Percentiles rank a stretch among this genome's conserved stretches.
Evolutionary conservation across 2,113 vertebrate species (phyloP).

Genomic region (Manacus vitellinus): DNA sequence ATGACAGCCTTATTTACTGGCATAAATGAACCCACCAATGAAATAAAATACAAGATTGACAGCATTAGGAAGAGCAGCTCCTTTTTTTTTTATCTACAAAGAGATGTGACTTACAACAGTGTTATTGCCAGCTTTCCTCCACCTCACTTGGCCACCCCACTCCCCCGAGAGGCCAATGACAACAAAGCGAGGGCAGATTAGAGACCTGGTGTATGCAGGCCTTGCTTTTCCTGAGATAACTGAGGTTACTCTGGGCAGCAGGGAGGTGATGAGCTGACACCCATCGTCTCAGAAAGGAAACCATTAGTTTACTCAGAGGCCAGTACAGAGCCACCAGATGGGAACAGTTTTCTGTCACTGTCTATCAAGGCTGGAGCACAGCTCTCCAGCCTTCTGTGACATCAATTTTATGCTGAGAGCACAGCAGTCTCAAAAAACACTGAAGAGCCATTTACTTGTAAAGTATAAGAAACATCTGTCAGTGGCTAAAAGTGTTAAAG

Average conservation of each 20-base stretch:
- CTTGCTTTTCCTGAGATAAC: not conserved
- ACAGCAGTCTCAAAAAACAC: slow-evolving; percentile 66
- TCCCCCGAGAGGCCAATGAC: not conserved
- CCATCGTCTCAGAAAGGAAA: slow-evolving; percentile 28
- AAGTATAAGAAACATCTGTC: slow-evolving; percentile 65
- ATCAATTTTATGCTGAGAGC: slow-evolving; percentile 61
- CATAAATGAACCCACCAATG: not conserved
- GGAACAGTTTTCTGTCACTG: slow-evolving; percentile 33
- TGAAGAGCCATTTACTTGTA: slow-evolving; percentile 67
- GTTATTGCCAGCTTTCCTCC: not conserved
- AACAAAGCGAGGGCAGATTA: not conserved
- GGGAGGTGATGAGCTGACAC: not conserved
- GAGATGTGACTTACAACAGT: not conserved
- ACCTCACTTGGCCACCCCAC: not conserved
- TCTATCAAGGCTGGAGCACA: slow-evolving; percentile 22
- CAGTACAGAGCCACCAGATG: slow-evolving; percentile 21
- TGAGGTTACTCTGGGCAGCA: not conserved
- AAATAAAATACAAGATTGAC: not conserved
- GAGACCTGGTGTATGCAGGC: not conserved
- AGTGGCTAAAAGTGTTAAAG: slow-evolving; percentile 64
- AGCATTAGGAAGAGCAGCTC: not conserved
- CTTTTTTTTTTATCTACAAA: not conserved
- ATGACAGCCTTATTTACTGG: slow-evolving; percentile 25
- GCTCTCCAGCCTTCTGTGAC: slow-evolving; percentile 53
- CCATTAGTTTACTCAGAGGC: slow-evolving; percentile 13